phyloP scores from a whole-genome alignment of 2,113 vertebrate species.

The Rhinolophus sinicus region DNA sequence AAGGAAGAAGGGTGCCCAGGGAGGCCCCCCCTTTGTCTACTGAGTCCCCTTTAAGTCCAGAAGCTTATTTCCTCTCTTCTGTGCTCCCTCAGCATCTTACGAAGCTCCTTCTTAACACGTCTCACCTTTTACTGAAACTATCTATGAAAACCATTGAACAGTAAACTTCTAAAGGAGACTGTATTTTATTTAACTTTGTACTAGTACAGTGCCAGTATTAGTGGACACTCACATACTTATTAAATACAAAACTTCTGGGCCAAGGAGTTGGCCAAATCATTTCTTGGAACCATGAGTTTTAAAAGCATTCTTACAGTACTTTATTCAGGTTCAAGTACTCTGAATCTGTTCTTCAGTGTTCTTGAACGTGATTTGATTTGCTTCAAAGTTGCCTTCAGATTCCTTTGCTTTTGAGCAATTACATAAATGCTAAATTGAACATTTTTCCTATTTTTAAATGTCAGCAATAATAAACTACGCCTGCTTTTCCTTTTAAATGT shows the following conservation, averaged over 20 bases:
- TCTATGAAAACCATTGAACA: background rate
- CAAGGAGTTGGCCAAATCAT: constrained; percentile 46
- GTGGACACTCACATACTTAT: background rate
- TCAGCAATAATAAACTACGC: constrained; percentile 74
- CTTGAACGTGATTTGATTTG: constrained; percentile 61
- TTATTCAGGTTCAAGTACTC: background rate
- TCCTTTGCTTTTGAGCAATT: constrained; percentile 67
- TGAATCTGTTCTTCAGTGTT: constrained; percentile 21
- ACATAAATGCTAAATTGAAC: constrained; percentile 66
- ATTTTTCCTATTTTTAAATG: constrained; percentile 78
- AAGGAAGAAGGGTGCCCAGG: too few relatives aligned
- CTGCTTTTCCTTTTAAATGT: constrained; percentile 73
- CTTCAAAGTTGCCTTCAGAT: constrained; percentile 70
- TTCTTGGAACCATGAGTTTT: constrained; percentile 5
- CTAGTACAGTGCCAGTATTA: background rate
- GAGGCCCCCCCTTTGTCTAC: background rate
- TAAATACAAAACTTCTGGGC: constrained; percentile 32
- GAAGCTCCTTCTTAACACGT: background rate
- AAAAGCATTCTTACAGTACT: constrained; percentile 18
- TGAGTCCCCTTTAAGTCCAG: background rate
- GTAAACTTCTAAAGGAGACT: background rate
- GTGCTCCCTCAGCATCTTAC: background rate
- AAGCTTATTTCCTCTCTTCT: background rate
- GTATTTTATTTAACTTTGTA: constrained; percentile 47
- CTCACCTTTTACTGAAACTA: constrained; percentile 3